Conservation (phyloP, 2,797 vertebrate genomes). For the Malurus leucopterus region DNA sequence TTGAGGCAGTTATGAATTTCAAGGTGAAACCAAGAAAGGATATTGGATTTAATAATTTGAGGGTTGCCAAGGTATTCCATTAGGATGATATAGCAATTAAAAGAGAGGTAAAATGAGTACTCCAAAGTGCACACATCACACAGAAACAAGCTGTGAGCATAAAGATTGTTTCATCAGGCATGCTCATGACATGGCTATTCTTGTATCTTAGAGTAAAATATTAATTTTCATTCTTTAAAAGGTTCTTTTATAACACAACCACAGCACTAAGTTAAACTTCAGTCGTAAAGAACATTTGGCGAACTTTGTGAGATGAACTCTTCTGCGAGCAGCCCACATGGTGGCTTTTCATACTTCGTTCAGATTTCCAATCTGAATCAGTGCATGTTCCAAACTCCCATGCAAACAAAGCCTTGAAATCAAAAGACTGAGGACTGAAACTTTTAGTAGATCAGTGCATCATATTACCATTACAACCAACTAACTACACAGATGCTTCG, state of each 20-base stretch:
- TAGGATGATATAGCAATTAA: background rate
- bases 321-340: background rate
- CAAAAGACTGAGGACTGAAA: background rate
- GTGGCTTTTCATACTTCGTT: background rate
- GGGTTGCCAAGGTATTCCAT: background rate
- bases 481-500: background rate
- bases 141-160: background rate
- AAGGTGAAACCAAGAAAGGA: background rate
- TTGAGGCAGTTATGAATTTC: background rate
- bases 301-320: background rate
- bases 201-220: background rate
- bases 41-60: background rate
- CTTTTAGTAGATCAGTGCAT: background rate
- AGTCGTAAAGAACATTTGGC: background rate
- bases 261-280: background rate
- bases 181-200: background rate
- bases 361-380: rapidly evolving
- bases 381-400: background rate
- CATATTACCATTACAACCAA: background rate
- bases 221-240: background rate
- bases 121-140: background rate
- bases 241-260: background rate
- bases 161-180: background rate
- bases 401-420: background rate
- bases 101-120: background rate